Conservation (phyloP, 2,797 vertebrate species). For the Philypnodon macrostomus region DNA sequence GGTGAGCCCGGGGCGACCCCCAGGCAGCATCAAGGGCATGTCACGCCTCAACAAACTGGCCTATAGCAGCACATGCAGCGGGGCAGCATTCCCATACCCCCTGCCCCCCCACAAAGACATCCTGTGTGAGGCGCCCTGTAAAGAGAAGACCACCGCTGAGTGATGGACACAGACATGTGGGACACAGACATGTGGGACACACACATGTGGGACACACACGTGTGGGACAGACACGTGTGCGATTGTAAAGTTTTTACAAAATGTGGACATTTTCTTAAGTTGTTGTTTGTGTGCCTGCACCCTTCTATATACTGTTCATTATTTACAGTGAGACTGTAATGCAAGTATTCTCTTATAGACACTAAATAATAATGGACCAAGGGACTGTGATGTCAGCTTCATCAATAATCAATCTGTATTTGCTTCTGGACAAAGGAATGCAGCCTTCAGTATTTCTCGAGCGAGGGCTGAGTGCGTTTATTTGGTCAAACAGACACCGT, state of each 20-base stretch:
- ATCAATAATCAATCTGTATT: no score
- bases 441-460: no score
- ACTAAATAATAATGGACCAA: neutral
- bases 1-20: conserved; percentile 96
- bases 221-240: conserved; percentile 8
- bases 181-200: conserved; percentile 28
- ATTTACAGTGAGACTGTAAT: conserved; percentile 30
- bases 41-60: conserved; percentile 92
- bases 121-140: conserved; percentile 84
- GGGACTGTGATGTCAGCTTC: neutral
- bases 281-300: conserved; percentile 57
- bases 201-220: conserved; percentile 40
- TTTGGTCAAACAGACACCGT: no score
- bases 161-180: conserved; percentile 57
- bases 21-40: conserved; percentile 96
- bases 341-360: neutral
- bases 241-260: conserved; percentile 27
- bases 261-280: conserved; percentile 31
- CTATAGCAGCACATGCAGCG: conserved; percentile 84
- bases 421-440: no score
- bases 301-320: conserved; percentile 42
- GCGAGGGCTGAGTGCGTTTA: no score
- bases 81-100: conserved; percentile 90
- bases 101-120: conserved; percentile 87
- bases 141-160: conserved; percentile 85